Base-by-base conservation (phyloP, 2,888 invertebrate genomes). In the Cerastis leucographa region DNA sequence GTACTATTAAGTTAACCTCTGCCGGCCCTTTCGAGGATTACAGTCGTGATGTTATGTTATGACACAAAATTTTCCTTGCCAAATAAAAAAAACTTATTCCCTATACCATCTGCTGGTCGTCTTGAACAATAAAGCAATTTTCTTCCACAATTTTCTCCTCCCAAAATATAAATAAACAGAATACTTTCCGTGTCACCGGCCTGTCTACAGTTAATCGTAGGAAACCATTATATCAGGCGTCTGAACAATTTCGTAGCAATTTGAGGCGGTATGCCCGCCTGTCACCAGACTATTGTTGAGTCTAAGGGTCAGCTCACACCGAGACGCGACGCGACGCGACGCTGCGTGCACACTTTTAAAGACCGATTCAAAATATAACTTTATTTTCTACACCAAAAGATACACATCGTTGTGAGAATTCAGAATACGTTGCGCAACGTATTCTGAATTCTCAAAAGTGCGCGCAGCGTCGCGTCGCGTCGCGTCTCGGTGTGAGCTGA, bases 221-320 rank as follows among this genome's bases (percentile, higher is more conserved):
- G 66, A 80, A 79, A 65, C 75, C 67, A 79, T 84, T 87, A 82
- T 78, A 76, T 74, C 74, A 46, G 65, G 71, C 78, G 77, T 78
- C 73, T 68, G 71, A 86, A 84, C 82, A 86, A 82, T 87, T 82
- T 88, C 71, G 46, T 54, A 77, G 77, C 77, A 86, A 84, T 79
- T 88, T 79, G 73, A 77, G 56, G 72, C 71, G 85, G 87, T 71
- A 84, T 85, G 75, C 76, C 9, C 64, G 73, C 69, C 70, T 61
- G 76, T 77, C 86, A 86, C 78, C 42, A 74, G 51, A 9, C 72
- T 54, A 81, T 79, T 76, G 80, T 80, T 35, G 42, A 2, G 14
- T 22, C 6, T 70, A 35, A 81, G 42, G 44, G n/a, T n/a, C n/a
- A n/a, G n/a, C n/a, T n/a, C n/a, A n/a, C n/a, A n/a, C n/a, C n/a